These are phyloP conservation scores for Elmis aenea DNA, from an alignment of 2,888 invertebrate genomes.

Conservation along the genomic window DNA sequence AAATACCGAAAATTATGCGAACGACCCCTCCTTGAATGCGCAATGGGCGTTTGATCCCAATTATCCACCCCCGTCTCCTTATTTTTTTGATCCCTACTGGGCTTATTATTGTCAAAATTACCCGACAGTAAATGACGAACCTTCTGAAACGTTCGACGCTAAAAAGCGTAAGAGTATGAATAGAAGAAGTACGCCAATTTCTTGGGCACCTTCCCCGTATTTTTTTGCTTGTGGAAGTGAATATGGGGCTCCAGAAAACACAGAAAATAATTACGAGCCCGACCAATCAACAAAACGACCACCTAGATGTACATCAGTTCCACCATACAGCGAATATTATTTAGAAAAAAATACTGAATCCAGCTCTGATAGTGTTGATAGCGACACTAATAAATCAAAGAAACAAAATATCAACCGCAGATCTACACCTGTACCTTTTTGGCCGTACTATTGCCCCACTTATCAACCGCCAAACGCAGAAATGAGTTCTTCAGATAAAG, in stretches of 20 bases:
- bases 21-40: slow-evolving; percentile 33
- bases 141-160: slow-evolving; percentile 1
- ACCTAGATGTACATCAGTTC: too few species aligned
- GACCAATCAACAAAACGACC: neutral
- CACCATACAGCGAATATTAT: too few species aligned
- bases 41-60: slow-evolving; percentile 23
- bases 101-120: slow-evolving; percentile 33
- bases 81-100: slow-evolving; percentile 33
- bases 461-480: too few species aligned
- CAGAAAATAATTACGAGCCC: neutral
- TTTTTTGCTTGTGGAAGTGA: neutral
- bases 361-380: neutral
- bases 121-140: slow-evolving; percentile 13
- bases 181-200: slow-evolving; percentile 7
- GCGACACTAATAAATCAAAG: slow-evolving; percentile 2
- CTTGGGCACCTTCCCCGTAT: slow-evolving; percentile 3
- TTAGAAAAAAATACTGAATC: neutral
- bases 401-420: slow-evolving; percentile 11
- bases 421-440: slow-evolving; percentile 32
- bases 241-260: neutral
- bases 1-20: slow-evolving; percentile 35
- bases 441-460: slow-evolving; percentile 33
- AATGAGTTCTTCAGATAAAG: neutral
- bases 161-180: slow-evolving; percentile 1
- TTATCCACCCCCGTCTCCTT: slow-evolving; percentile 22